Percentiles rank a stretch among this genome's conserved stretches.
Conservation (phyloP, 2,797 vertebrate genomes). For the Alauda arvensis region DNA sequence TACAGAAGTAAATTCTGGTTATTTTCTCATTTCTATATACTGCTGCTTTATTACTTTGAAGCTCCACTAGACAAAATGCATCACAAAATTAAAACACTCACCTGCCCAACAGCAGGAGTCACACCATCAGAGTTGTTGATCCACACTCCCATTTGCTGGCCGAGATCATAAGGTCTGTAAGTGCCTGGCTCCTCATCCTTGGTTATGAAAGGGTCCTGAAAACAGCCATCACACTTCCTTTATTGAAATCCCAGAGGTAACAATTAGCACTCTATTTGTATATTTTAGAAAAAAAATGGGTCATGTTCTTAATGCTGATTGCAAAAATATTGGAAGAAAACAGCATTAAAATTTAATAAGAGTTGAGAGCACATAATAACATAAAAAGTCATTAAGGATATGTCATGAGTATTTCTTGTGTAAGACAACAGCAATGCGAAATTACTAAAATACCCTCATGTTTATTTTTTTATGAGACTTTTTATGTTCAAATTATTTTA, state of each 20-base stretch:
- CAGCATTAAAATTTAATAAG: not conserved
- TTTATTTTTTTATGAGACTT: not conserved
- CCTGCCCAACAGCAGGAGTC: constrained; percentile 45
- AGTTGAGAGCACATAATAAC: not conserved
- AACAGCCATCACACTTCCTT: not conserved
- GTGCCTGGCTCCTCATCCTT: constrained; percentile 53
- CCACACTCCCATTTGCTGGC: constrained; percentile 61
- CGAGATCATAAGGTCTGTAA: constrained; percentile 48
- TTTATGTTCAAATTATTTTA: not conserved
- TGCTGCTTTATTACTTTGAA: not conserved
- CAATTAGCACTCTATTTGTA: not conserved
- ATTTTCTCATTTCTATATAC: not conserved
- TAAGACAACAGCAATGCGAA: not conserved
- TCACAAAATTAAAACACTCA: not conserved
- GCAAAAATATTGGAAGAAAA: not conserved
- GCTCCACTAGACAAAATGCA: not conserved
- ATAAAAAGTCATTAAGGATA: not conserved
- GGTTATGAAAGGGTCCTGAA: constrained; percentile 60
- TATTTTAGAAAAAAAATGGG: not conserved
- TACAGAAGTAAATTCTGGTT: not conserved
- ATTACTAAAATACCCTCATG: not conserved
- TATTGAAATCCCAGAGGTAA: not conserved
- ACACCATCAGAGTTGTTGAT: constrained; percentile 52
- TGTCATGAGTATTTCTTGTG: not conserved
- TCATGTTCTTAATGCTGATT: not conserved